phyloP scores from a whole-genome alignment of 2,888 invertebrate species.

The Agrilus mali region DNA sequence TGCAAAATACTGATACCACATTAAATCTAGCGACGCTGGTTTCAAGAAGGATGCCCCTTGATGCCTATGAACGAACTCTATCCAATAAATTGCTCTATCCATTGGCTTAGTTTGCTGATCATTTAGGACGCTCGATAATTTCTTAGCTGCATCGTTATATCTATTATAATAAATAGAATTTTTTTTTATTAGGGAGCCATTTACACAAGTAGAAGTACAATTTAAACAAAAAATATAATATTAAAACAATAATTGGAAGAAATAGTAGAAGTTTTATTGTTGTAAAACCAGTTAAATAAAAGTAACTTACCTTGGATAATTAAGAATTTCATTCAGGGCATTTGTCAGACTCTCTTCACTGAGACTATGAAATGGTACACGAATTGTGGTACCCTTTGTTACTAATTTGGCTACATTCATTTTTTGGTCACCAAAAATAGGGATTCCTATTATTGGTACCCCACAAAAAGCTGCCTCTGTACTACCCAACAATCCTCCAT shows the following conservation, averaged over 20 bases:
- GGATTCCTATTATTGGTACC: conserved; percentile 37
- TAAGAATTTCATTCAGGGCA: neutral
- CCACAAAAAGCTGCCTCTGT: conserved; percentile 39
- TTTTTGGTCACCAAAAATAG: conserved; percentile 37
- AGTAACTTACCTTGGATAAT: conserved; percentile 4
- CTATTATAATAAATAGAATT: conserved; percentile 5
- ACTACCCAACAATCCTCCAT: conserved; percentile 42
- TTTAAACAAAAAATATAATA: too few relatives aligned
- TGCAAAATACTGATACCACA: conserved; percentile 14
- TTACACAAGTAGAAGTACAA: too few relatives aligned
- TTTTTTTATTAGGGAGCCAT: too few relatives aligned
- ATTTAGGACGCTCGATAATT: conserved; percentile 13
- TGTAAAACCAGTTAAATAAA: too few relatives aligned
- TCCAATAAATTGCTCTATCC: conserved; percentile 17
- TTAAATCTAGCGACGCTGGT: conserved; percentile 10
- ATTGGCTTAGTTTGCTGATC: conserved; percentile 16
- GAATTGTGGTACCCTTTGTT: conserved; percentile 1
- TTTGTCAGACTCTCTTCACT: neutral
- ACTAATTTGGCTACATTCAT: conserved; percentile 28
- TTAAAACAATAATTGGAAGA: neutral
- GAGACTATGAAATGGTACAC: conserved; percentile 1
- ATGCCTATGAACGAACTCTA: conserved; percentile 17
- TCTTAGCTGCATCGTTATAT: conserved; percentile 13
- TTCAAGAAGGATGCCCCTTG: conserved; percentile 16
- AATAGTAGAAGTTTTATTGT: too few relatives aligned